Evolutionary conservation across 2,888 invertebrate species (phyloP), one percentile per base, ranked within the genome.

Genomic region (Cheilosia variabilis): DNA sequence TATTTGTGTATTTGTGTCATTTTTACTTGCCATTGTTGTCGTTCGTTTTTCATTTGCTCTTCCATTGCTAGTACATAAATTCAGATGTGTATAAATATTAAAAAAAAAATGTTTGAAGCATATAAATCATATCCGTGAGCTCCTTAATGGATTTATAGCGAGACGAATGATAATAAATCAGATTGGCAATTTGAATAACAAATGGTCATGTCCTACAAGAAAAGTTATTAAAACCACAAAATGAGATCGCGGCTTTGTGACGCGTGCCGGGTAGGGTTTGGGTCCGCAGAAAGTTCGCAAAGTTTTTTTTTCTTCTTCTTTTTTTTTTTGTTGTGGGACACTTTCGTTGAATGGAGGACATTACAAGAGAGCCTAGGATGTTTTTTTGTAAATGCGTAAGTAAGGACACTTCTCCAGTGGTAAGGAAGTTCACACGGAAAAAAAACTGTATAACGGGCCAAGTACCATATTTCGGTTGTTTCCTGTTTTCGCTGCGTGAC

Each of bases 181-280:
- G 75, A 80, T 84, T 66, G 84, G 80, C 84, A 84, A 84, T 80
- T 84, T 84, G 75, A 84, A 84, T 84, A 84, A 84, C 84, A 80
- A 84, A 84, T 84, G 79, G 63, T 76, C 75, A 75, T 84, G 80
- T 84, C 75, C 79, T 84, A 75, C 75, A 66, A 50, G 68, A 66
- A 80, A 84, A 84, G 75, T 84, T 84, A 27, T 73, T 52, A 69
- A 41, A 62, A 41, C 7, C 15, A 66, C 43, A 78, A 73, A 79
- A 58, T 62, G 68, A 53, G 60, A 45, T 62, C 62, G 62, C 62
- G 76, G 27, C 50, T 34, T 68, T 17, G 15, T n/a, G 10, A 2
- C 57, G 22, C 41, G 55, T 4, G 34, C 41, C 37, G 34, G 45
- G 34, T 50, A 27, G 2, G 27, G 43, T 62, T 69, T 50, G 47